Evolutionary conservation across 2,113 vertebrate species (phyloP), one percentile per base, ranked within the genome.

Genomic region (Hipposideros armiger): DNA sequence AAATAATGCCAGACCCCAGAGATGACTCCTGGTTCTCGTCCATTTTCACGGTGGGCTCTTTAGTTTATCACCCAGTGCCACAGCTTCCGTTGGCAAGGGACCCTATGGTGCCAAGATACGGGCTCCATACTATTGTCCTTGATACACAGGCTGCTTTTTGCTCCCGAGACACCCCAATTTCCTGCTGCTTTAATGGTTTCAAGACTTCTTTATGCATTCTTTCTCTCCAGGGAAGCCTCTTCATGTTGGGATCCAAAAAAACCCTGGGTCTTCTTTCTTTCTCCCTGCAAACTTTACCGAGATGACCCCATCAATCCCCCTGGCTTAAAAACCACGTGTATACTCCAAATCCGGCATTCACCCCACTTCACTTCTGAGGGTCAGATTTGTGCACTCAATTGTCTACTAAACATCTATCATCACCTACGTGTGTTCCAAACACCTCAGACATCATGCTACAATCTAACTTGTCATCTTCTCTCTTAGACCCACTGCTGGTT

Each of bases 61-160:
- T 60, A 47, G 16, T 10, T 15, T 3, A 17, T 20, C 4, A 40
- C 19, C 7, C 20, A 9, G 5, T 1, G 8, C 32, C 7, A 15
- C 5, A 14, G 47, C 19, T 56, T 16, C 50, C n/a, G 16, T 1
- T 7, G 2, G 32, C 66, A 30, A 36, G 28, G 66, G 19, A 16
- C 32, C 36, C 7, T 6, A 2, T 0, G 6, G 13, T 6, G 8
- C 5, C 14, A 0, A 9, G 36, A 4, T 26, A 40, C 17, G 24
- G 52, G 16, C 45, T 50, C 42, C 7, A 15, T 20, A 19, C 7
- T 16, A 9, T 58, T 74, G 58, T 50, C 58, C 84, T 82, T 3
- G 0, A 16, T 26, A 14, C 9, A 17, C 4, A 13, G 19, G 30
- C 40, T 60, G n/a, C 54, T 81, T 20, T 11, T n/a, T 15, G 56